Percentiles rank a stretch among this genome's conserved stretches.
Evolutionary conservation across 2,888 invertebrate species (phyloP).

Genomic region (Escarpia spicata): DNA sequence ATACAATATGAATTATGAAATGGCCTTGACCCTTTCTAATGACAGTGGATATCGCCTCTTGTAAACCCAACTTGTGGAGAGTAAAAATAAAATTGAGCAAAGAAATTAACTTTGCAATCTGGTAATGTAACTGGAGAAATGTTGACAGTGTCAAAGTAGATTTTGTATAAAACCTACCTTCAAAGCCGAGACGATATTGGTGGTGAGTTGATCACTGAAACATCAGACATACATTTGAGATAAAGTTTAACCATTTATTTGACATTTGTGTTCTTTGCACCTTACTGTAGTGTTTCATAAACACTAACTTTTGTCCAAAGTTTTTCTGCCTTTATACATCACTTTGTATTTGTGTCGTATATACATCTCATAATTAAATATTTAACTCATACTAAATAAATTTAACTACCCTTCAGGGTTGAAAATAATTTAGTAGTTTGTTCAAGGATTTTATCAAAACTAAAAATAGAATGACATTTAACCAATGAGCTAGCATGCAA

Average conservation of each 20-base stretch:
- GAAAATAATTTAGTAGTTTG: background rate
- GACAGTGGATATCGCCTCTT: no score
- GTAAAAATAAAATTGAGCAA: background rate
- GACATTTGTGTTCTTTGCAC: no score
- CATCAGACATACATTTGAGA: background rate
- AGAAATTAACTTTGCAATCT: background rate
- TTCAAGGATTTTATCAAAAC: background rate
- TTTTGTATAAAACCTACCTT: background rate
- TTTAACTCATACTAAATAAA: no score
- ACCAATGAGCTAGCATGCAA: background rate
- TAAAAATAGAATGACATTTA: background rate
- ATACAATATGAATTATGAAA: no score
- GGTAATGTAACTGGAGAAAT: background rate
- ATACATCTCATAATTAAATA: no score
- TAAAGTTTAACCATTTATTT: no score
- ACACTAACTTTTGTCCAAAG: no score
- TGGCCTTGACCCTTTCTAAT: no score
- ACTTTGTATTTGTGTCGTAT: no score
- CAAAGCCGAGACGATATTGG: background rate
- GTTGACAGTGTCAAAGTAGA: background rate
- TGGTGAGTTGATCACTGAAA: constrained; percentile 4
- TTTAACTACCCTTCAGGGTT: no score
- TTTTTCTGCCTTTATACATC: background rate
- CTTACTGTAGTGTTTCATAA: no score
- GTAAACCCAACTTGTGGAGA: background rate